Base-by-base conservation (phyloP, 2,888 invertebrate species). In the Branchipolynoe longqiensis region DNA sequence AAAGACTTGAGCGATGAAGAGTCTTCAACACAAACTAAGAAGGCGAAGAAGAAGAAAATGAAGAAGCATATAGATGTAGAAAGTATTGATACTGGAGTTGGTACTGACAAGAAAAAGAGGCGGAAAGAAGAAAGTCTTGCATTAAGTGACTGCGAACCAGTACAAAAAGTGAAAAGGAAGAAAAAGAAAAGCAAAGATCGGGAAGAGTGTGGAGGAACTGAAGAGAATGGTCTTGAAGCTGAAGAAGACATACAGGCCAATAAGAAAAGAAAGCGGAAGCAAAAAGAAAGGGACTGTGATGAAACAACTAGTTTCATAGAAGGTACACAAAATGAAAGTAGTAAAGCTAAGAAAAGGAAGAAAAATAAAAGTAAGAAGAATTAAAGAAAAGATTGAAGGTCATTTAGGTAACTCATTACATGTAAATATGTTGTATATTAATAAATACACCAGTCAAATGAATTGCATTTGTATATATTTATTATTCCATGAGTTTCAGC, bases 301-400 rank as follows among this genome's bases (percentile, higher is more conserved):
- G 69, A 69, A 69, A 18, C 48, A 48, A 18, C 48, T 18, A 48
- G 48, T 12, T 8, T 48, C 8, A 18, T 48, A 18, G 18, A 12
- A 48, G 22, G 14, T 69, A 22, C 33, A 69, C 6, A 1, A 36
- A 3, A 33, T 69, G 69, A 69, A 22, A 14, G 18, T 12, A 33
- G 6, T 6, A 22, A 33, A 69, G 4, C 58, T 58, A 36, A 18
- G 38, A 28, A 14, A 69, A 12, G 2, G 38, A 82, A 81, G 28
- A 78, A 85, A 54, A 85, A 85, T 40, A 85, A 85, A 69, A 85
- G 82, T 54, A 85, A 82, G 18, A 85, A 48, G 8, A 48, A 12
- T 48, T 48, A 48, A 12, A 48, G 48, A 48, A 48, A 18, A 48
- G 48, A 12, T 48, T 48, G 8, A 48, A 48, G 48, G 48, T 12